Conservation (phyloP, 2,888 invertebrate species). For the Epinotia demarniana region DNA sequence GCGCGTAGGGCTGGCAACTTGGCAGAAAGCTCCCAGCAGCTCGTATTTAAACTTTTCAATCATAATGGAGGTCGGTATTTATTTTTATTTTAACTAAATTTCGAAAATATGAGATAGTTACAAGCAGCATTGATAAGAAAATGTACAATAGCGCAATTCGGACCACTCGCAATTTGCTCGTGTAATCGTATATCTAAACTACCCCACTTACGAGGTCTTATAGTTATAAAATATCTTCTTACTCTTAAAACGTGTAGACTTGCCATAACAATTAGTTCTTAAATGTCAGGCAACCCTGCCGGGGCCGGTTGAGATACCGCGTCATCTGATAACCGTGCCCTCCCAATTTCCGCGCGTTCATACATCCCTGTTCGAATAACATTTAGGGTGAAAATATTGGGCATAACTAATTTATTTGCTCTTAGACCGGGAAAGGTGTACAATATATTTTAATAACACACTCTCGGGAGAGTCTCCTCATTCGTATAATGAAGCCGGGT, state of each 20-base stretch:
- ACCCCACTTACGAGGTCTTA: not conserved
- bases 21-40: not conserved
- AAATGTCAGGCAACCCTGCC: conserved; percentile 27
- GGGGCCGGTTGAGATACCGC: conserved; percentile 64
- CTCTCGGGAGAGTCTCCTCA: conserved; percentile 73
- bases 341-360: conserved; percentile 78
- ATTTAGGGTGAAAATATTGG: conserved; percentile 81
- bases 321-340: conserved; percentile 79
- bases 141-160: too few species aligned
- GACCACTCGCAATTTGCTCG: too few species aligned
- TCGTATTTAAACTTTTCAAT: not conserved
- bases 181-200: too few species aligned
- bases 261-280: conserved; percentile 7
- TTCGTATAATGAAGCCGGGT: conserved; percentile 75
- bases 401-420: conserved; percentile 80
- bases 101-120: too few species aligned
- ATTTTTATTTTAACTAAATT: too few species aligned
- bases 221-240: too few species aligned
- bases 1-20: conserved; percentile 45
- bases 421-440: conserved; percentile 69
- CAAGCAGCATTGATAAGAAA: too few species aligned
- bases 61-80: not conserved
- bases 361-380: conserved; percentile 74
- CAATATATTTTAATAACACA: conserved; percentile 83
- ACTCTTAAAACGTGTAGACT: not conserved